phyloP scores from a whole-genome alignment of 2,888 invertebrate genomes.

The Lamproptera curius region DNA sequence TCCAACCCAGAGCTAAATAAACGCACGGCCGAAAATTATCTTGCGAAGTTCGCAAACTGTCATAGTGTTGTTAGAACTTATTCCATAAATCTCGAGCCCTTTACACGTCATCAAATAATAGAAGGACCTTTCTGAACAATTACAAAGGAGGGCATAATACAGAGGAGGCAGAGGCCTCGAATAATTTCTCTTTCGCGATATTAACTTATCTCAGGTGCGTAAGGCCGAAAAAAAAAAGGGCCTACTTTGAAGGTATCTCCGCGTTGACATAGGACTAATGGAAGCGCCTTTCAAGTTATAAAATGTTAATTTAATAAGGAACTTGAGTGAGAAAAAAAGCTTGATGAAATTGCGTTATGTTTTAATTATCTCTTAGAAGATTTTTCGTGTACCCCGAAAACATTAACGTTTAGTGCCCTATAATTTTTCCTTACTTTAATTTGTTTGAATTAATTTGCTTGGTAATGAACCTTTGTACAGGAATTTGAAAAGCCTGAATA shows the following conservation, averaged over 20 bases:
- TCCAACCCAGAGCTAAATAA: conserved; percentile 17
- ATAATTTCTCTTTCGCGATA: conserved; percentile 50
- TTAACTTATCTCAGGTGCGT: conserved; percentile 61
- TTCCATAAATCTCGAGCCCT: conserved; percentile 64
- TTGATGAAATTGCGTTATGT: too few relatives aligned
- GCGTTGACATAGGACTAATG: conserved; percentile 37
- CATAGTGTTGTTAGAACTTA: conserved; percentile 53
- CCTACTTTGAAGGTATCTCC: conserved; percentile 38
- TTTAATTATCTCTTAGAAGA: too few relatives aligned
- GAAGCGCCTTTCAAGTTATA: conserved; percentile 22
- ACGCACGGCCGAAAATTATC: conserved; percentile 42
- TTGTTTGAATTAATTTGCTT: too few relatives aligned
- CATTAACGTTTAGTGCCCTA: too few relatives aligned
- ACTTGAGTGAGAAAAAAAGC: too few relatives aligned
- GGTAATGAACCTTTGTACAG: too few relatives aligned
- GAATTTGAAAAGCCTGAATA: too few relatives aligned
- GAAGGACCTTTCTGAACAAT: conserved; percentile 60
- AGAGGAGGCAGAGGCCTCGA: conserved; percentile 36
- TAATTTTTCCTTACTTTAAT: too few relatives aligned
- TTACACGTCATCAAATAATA: conserved; percentile 68
- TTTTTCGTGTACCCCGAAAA: too few relatives aligned
- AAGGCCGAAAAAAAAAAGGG: conserved; percentile 41
- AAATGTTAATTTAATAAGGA: neutral
- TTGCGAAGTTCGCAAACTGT: conserved; percentile 51
- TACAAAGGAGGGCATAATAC: conserved; percentile 52